phyloP scores from a whole-genome alignment of 2,797 vertebrate species.

The Esox lucius region DNA sequence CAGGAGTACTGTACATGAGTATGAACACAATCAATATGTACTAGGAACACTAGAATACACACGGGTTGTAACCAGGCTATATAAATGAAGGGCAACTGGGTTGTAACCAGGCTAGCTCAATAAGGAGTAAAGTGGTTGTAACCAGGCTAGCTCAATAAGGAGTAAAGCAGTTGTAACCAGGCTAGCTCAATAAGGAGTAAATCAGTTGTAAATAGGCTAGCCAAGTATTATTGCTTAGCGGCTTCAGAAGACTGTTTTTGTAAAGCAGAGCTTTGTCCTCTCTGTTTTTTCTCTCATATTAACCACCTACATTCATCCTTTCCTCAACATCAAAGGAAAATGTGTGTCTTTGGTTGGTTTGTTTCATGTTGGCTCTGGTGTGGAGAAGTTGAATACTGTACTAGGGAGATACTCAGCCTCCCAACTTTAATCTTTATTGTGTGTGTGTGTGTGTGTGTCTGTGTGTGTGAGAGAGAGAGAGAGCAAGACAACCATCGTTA shows the following conservation, averaged over 20 bases:
- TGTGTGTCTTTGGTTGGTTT: conserved; percentile 2
- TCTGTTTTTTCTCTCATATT: background rate
- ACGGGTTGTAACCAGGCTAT: too few relatives aligned
- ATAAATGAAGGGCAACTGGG: too few relatives aligned
- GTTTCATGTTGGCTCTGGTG: conserved; percentile 8
- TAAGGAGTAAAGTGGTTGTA: too few relatives aligned
- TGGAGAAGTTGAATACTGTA: background rate
- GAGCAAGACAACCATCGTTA: background rate
- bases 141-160: too few relatives aligned
- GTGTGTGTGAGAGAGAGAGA: background rate
- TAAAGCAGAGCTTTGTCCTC: background rate
- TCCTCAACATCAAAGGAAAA: conserved; percentile 13
- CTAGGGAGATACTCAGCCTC: background rate
- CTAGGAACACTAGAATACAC: too few relatives aligned
- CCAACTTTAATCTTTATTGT: conserved; percentile 4
- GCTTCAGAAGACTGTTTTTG: background rate
- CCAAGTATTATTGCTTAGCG: too few relatives aligned
- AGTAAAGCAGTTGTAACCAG: too few relatives aligned
- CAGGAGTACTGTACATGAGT: too few relatives aligned
- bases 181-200: too few relatives aligned
- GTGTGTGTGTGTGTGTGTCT: conserved; percentile 13
- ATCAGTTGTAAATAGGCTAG: too few relatives aligned
- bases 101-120: too few relatives aligned
- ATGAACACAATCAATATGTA: too few relatives aligned
- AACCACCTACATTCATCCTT: conserved; percentile 6